These are phyloP conservation scores for Heliothis virescens DNA, from an alignment of 1,140 invertebrate species.

Conservation along the genomic window DNA sequence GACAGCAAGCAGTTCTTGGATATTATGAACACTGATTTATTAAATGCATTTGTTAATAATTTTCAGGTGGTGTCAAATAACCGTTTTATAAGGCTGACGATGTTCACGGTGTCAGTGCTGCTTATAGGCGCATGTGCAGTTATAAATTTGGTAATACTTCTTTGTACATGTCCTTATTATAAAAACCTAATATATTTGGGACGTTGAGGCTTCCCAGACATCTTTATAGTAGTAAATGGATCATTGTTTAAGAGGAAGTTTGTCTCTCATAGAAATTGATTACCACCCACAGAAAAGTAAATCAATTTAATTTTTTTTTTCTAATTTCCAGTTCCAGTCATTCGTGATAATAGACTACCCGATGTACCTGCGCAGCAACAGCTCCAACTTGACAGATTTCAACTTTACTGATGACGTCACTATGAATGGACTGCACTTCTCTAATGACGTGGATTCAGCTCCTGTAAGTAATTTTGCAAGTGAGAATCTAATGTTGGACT, in stretches of 20 bases:
- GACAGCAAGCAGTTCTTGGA: no score
- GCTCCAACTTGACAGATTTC: constrained; percentile 3
- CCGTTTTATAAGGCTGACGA: constrained; percentile 88
- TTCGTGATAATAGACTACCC: constrained; percentile 68
- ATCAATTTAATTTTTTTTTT: not conserved
- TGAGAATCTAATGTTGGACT: not conserved
- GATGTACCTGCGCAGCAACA: constrained; percentile 26
- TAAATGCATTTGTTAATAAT: not conserved
- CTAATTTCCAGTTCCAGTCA: constrained; percentile 62
- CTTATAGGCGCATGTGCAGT: constrained; percentile 90
- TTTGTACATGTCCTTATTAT: not conserved
- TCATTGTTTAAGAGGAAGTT: no score
- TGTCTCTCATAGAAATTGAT: no score
- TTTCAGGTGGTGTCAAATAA: constrained; percentile 89
- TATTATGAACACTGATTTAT: no score
- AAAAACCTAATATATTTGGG: no score
- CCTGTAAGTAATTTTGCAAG: constrained; percentile 64
- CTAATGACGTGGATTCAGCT: constrained; percentile 71
- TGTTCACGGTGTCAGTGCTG: constrained; percentile 89
- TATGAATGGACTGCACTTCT: constrained; percentile 13
- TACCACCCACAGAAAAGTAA: no score
- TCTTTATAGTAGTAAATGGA: no score
- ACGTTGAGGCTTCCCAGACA: no score
- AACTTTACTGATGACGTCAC: not conserved
- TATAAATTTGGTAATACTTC: constrained; percentile 89